A percentile compares a stretch with the other conserved stretches of the same genome.
phyloP scores from a whole-genome alignment of 2,113 vertebrate species.

The human (Homo sapiens) region GRCh38 chr20:60612001-60612500 shows the following conservation, averaged over 20 bases:
- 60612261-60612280: too few relatives aligned
- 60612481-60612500: fast-evolving
- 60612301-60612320: too few relatives aligned
- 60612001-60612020: too few relatives aligned
- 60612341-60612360: not conserved
- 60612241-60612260: not conserved
- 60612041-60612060: too few relatives aligned
- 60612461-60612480: fast-evolving
- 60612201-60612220: not conserved
- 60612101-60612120: not conserved
- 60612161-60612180: too few relatives aligned
- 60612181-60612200: not conserved
- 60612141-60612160: not conserved
- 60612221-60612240: not conserved
- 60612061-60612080: too few relatives aligned
- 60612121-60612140: not conserved
- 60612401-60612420: not conserved
- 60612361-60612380: fast-evolving
- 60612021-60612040: too few relatives aligned
- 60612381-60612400: not conserved
- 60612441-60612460: too few relatives aligned
- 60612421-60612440: not conserved
- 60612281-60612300: not conserved
- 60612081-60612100: too few relatives aligned
- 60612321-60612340: fast-evolving